phyloP scores from a whole-genome alignment of 2,888 invertebrate species.

The Linyphia triangularis region DNA sequence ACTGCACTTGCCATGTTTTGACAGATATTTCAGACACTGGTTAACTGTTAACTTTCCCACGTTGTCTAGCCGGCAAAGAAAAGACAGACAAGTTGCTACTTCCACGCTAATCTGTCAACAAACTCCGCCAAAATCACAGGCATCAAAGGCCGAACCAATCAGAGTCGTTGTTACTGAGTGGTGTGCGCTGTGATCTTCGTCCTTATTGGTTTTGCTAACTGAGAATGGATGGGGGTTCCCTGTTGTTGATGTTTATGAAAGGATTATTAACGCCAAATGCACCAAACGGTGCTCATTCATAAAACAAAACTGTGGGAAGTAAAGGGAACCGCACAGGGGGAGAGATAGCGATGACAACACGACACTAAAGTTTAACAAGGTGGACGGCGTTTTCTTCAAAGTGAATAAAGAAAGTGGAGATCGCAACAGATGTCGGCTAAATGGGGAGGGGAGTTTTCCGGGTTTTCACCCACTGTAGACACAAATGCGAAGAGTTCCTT shows the following conservation, averaged over 20 bases:
- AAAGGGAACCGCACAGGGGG: no score
- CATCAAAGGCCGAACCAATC: background rate
- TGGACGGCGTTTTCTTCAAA: no score
- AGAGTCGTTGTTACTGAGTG: background rate
- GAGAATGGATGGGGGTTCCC: background rate
- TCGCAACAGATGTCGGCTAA: no score
- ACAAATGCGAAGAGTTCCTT: no score
- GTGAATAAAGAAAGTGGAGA: no score
- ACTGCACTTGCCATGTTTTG: conserved; percentile 59
- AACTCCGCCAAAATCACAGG: background rate
- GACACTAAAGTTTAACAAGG: no score
- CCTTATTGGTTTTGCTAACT: background rate
- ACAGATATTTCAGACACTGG: background rate
- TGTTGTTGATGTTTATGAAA: background rate
- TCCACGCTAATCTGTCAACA: background rate
- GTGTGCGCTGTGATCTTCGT: background rate
- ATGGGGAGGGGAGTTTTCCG: no score
- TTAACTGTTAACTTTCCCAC: conserved; percentile 23
- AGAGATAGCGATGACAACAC: no score
- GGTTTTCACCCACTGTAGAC: no score
- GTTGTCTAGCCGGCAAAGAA: conserved; percentile 1
- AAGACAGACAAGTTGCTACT: background rate
- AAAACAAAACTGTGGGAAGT: no score
- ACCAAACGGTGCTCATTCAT: no score
- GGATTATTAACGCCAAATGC: no score